phyloP scores from a whole-genome alignment of 2,113 vertebrate species.

The zebrafish (Danio rerio) region DNA sequence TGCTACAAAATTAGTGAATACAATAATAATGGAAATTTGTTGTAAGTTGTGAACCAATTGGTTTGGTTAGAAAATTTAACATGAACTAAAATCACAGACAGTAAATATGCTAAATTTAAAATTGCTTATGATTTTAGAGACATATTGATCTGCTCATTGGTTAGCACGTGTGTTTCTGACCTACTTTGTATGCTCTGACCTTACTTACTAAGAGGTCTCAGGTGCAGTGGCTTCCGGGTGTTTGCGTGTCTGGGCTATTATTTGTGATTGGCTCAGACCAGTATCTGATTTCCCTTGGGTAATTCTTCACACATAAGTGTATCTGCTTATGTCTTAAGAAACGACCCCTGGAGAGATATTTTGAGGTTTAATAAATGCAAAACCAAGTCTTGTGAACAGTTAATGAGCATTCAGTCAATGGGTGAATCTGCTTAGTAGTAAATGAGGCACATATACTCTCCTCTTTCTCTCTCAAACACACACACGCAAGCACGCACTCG shows the following conservation, averaged over 20 bases:
- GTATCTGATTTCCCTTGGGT: neutral
- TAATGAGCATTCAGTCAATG: neutral
- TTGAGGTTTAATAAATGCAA: constrained; percentile 3
- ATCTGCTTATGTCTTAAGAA: constrained; percentile 11
- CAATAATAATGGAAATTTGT: too few relatives aligned
- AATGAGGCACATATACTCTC: neutral
- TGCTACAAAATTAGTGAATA: too few relatives aligned
- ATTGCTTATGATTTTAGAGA: neutral
- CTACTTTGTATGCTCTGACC: neutral
- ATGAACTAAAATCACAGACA: too few relatives aligned
- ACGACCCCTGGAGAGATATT: neutral
- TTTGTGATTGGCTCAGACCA: neutral
- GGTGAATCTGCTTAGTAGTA: neutral
- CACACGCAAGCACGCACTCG: neutral
- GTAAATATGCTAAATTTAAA: too few relatives aligned
- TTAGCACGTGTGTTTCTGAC: neutral
- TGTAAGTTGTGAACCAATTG: too few relatives aligned
- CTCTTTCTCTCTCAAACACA: neutral
- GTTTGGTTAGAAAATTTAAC: too few relatives aligned
- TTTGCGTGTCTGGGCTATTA: neutral
- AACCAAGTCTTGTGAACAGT: neutral
- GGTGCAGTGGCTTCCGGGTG: constrained; percentile 8
- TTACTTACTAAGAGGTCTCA: constrained; percentile 4
- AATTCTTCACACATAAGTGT: constrained; percentile 23
- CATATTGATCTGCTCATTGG: neutral